Conservation (phyloP, 2,113 vertebrate genomes). For the Trachemys scripta region DNA sequence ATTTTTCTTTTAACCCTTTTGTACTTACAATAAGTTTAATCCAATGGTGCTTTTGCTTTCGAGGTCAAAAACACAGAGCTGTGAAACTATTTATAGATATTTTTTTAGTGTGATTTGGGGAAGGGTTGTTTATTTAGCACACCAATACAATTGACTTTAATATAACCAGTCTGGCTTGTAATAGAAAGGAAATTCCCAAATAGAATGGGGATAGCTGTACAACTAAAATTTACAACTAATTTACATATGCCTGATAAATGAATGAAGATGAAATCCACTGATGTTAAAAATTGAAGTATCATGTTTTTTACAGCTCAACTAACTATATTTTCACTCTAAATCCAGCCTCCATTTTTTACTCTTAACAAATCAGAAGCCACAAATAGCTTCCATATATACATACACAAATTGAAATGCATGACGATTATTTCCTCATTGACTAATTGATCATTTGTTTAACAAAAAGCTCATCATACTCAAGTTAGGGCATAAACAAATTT, state of each 20-base stretch:
- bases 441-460: slow-evolving; percentile 65
- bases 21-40: slow-evolving; percentile 74
- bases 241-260: slow-evolving; percentile 26
- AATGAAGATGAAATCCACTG: slow-evolving; percentile 11
- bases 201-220: neutral
- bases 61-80: slow-evolving; percentile 60
- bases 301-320: slow-evolving; percentile 67
- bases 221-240: slow-evolving; percentile 26
- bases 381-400: slow-evolving; percentile 20
- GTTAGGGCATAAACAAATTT: neutral
- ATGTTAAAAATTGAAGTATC: neutral
- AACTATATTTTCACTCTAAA: slow-evolving; percentile 70
- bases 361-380: slow-evolving; percentile 70
- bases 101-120: neutral
- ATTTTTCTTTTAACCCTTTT: slow-evolving; percentile 77
- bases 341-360: slow-evolving; percentile 65
- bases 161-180: slow-evolving; percentile 11
- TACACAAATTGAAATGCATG: slow-evolving; percentile 62
- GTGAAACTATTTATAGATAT: slow-evolving; percentile 45
- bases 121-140: neutral
- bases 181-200: slow-evolving; percentile 19
- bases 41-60: slow-evolving; percentile 79
- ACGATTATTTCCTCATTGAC: slow-evolving; percentile 60
- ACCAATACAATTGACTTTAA: neutral
- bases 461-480: slow-evolving; percentile 54